Percentiles rank a stretch among this genome's conserved stretches.
These are phyloP conservation scores for Timema cristinae DNA, from an alignment of 2,888 invertebrate genomes.

Conservation along the genomic window DNA sequence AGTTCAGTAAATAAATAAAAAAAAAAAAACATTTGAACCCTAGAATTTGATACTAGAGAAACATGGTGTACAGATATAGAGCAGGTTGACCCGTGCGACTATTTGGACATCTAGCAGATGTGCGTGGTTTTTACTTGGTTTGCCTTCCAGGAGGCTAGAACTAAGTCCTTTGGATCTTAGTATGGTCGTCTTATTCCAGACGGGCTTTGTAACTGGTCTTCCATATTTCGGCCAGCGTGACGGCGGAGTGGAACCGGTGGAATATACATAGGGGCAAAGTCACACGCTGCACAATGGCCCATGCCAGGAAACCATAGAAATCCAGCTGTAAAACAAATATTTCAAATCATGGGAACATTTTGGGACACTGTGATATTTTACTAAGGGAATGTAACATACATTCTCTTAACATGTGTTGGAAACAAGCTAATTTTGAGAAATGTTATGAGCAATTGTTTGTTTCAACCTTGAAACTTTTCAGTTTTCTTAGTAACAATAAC, in stretches of 20 bases:
- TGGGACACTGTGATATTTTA: not conserved
- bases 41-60: no score
- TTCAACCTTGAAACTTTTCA: no score
- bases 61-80: no score
- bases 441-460: not conserved
- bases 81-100: no score
- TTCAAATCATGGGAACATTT: no score
- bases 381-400: no score
- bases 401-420: no score
- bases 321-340: conserved; percentile 60
- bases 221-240: conserved; percentile 93
- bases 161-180: not conserved
- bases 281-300: conserved; percentile 89
- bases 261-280: conserved; percentile 93
- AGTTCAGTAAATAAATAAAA: no score
- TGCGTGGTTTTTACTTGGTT: not conserved
- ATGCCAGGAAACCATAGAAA: conserved; percentile 89
- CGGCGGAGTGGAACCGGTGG: conserved; percentile 93
- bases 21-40: no score
- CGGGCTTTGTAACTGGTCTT: conserved; percentile 92
- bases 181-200: conserved; percentile 60
- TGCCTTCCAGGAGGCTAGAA: not conserved
- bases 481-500: no score
- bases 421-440: no score
- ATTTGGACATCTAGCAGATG: no score